A percentile compares a stretch with the other conserved stretches of the same genome.
These are phyloP conservation scores for Drosophila mulleri DNA, from an alignment of 2,888 invertebrate genomes.

Conservation along the genomic window DNA sequence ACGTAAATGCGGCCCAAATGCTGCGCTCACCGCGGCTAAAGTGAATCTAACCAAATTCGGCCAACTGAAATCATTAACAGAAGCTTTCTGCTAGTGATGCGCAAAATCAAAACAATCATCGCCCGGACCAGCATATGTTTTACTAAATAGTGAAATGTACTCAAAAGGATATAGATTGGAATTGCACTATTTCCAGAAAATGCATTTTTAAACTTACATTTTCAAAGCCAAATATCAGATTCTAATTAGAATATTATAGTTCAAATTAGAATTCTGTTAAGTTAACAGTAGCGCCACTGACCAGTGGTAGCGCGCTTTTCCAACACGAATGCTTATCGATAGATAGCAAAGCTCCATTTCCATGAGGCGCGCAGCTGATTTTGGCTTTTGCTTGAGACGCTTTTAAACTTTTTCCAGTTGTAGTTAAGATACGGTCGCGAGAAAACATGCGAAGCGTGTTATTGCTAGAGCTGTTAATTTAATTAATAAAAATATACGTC, in stretches of 20 bases:
- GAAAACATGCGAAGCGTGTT: background rate
- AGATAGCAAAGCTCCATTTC: constrained; percentile 35
- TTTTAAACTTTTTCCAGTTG: constrained; percentile 35
- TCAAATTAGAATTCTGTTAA: constrained; percentile 2
- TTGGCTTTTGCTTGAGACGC: constrained; percentile 19
- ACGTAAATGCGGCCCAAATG: constrained; percentile 47
- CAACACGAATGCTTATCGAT: constrained; percentile 32
- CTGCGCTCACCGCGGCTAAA: constrained; percentile 21
- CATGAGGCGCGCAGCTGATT: constrained; percentile 54
- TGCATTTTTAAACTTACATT: background rate
- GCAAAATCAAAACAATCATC: constrained; percentile 4
- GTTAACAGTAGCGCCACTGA: constrained; percentile 17
- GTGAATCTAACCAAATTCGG: constrained; percentile 34
- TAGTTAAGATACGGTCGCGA: constrained; percentile 37
- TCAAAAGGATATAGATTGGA: background rate
- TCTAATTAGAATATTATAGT: background rate
- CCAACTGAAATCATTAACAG: constrained; percentile 35
- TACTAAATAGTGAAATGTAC: background rate
- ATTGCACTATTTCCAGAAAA: background rate
- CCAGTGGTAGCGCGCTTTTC: background rate
- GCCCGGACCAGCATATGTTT: constrained; percentile 9
- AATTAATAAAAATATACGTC: background rate
- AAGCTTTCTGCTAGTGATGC: constrained; percentile 39
- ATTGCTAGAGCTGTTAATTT: constrained; percentile 1
- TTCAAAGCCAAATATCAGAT: background rate